Conservation (phyloP, 2,888 invertebrate species). For the Empis livida region DNA sequence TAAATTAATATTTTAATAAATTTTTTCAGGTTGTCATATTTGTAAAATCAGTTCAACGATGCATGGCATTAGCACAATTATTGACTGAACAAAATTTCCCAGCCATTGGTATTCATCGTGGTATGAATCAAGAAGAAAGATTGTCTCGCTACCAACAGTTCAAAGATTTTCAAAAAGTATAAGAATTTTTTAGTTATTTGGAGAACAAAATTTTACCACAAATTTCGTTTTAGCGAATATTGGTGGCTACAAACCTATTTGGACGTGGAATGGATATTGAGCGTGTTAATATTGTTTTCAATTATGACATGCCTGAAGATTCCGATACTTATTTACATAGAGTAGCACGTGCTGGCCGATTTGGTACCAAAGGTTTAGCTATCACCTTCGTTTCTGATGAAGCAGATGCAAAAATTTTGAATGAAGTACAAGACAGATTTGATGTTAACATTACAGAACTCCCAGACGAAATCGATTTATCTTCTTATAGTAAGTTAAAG, state of each 20-base stretch:
- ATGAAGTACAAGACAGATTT: constrained; percentile 97
- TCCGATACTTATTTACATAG: constrained; percentile 98
- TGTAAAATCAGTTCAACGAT: constrained; percentile 96
- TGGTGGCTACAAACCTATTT: constrained; percentile 97
- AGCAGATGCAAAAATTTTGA: constrained; percentile 91
- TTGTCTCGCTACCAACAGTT: constrained; percentile 95
- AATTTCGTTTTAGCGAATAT: constrained; percentile 52
- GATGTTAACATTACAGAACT: constrained; percentile 98
- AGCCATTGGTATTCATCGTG: constrained; percentile 96
- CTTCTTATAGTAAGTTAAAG: constrained; percentile 71
- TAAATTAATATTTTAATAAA: neutral
- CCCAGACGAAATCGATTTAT: constrained; percentile 97
- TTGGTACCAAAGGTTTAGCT: constrained; percentile 97
- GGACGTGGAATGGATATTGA: constrained; percentile 99
- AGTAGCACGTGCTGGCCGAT: constrained; percentile 95
- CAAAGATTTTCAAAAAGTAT: constrained; percentile 94
- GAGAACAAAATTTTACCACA: too few species aligned
- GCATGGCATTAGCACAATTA: constrained; percentile 89
- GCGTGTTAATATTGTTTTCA: constrained; percentile 98
- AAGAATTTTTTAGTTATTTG: neutral
- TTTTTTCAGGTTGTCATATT: constrained; percentile 75
- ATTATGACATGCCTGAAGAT: constrained; percentile 99
- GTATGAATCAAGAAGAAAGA: constrained; percentile 95
- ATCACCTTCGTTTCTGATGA: constrained; percentile 99
- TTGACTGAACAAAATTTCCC: constrained; percentile 99